A percentile compares a stretch with the other conserved stretches of the same genome.
Conservation (phyloP, 2,113 vertebrate genomes). For the Nesoenas mayeri region DNA sequence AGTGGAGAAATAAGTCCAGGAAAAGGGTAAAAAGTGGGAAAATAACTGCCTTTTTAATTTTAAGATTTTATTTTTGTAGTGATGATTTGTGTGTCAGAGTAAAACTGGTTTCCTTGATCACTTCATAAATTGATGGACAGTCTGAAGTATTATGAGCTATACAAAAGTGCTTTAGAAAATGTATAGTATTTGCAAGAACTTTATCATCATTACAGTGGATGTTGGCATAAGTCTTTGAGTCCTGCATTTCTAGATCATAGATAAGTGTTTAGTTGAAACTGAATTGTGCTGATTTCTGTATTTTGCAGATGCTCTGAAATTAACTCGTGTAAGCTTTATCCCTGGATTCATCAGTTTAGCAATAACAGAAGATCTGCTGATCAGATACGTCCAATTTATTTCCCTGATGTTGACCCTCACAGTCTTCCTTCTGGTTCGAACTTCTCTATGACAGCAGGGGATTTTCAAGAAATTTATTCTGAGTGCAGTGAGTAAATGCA, state of each 20-base stretch:
- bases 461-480: slow-evolving; percentile 96
- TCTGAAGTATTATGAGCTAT: background rate
- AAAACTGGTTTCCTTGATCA: background rate
- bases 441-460: slow-evolving; percentile 98
- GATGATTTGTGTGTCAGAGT: background rate
- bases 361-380: slow-evolving; percentile 95
- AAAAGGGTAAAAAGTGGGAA: background rate
- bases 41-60: no score
- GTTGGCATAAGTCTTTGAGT: background rate
- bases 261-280: slow-evolving; percentile 37
- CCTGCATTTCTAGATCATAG: background rate
- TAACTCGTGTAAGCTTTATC: slow-evolving; percentile 92
- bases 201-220: background rate
- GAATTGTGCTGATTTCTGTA: slow-evolving; percentile 44
- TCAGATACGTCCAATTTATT: slow-evolving; percentile 90
- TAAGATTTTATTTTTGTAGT: background rate
- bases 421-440: slow-evolving; percentile 88
- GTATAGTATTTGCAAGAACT: background rate
- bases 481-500: slow-evolving; percentile 83
- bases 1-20: background rate
- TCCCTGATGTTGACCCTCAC: slow-evolving; percentile 95
- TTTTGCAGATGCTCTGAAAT: slow-evolving; percentile 93
- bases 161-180: background rate
- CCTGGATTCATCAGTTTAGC: slow-evolving; percentile 99
- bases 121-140: accelerated